These are phyloP conservation scores for Drosophila tani DNA, from an alignment of 1,140 invertebrate genomes.

Conservation along the genomic window DNA sequence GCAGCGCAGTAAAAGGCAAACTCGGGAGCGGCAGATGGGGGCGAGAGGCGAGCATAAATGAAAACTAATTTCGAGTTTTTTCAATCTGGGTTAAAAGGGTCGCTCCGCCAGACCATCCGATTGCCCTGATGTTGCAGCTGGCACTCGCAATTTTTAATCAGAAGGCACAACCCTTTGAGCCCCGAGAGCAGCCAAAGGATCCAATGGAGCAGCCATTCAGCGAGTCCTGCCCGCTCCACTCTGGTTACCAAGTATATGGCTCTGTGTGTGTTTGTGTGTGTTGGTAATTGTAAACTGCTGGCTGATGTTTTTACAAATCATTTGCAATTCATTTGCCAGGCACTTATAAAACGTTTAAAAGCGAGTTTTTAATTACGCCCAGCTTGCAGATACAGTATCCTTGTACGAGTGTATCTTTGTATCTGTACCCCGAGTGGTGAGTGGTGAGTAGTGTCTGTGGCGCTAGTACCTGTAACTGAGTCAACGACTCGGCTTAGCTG, in stretches of 20 bases:
- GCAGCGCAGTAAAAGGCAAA: slow-evolving; percentile 54
- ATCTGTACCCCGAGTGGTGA: not conserved
- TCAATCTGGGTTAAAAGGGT: slow-evolving; percentile 82
- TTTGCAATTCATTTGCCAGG: slow-evolving; percentile 72
- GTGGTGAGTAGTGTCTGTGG: slow-evolving; percentile 9
- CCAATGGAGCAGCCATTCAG: slow-evolving; percentile 53
- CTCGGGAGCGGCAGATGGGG: slow-evolving; percentile 9
- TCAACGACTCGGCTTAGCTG: slow-evolving; percentile 46
- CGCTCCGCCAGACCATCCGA: slow-evolving; percentile 31
- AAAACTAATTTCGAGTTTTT: slow-evolving; percentile 83
- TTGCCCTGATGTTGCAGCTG: slow-evolving; percentile 36
- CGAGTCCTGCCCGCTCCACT: not conserved
- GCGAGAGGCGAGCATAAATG: slow-evolving; percentile 65
- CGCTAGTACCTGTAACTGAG: slow-evolving; percentile 13
- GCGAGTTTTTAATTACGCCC: slow-evolving; percentile 70
- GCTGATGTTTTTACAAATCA: slow-evolving; percentile 73
- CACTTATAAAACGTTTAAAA: slow-evolving; percentile 75
- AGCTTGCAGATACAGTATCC: slow-evolving; percentile 28
- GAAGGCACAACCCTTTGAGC: slow-evolving; percentile 68
- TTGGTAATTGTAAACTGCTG: slow-evolving; percentile 49
- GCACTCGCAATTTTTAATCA: slow-evolving; percentile 72
- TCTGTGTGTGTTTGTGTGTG: slow-evolving; percentile 12
- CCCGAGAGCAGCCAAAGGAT: slow-evolving; percentile 38
- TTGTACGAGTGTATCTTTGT: not conserved
- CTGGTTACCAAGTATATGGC: not conserved